These are phyloP conservation scores for Bubo blakistoni DNA, from an alignment of 2,113 vertebrate species.

Conservation along the genomic window DNA sequence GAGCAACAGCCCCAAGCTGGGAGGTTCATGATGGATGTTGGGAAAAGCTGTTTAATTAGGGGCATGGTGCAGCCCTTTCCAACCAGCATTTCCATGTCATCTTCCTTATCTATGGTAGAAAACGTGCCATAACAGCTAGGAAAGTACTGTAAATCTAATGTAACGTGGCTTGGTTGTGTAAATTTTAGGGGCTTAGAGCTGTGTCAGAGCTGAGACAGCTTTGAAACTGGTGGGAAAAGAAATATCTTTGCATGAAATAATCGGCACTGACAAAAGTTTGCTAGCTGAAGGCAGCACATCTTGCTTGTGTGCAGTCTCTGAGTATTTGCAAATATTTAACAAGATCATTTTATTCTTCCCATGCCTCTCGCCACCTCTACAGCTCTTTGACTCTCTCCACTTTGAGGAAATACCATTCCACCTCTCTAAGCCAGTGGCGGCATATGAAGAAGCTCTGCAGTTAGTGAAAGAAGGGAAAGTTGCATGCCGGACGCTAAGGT, in stretches of 20 bases:
- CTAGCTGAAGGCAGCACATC: not conserved
- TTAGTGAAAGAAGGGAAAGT: conserved; percentile 83
- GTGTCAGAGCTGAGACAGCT: not conserved
- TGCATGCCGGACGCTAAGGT: conserved; percentile 86
- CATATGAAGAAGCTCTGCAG: conserved; percentile 89
- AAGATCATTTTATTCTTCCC: not conserved
- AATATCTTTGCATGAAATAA: not conserved
- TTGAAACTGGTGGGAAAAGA: not conserved
- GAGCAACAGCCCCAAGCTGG: not conserved
- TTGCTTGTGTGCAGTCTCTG: not conserved
- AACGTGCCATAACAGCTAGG: not conserved
- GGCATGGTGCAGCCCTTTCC: not conserved
- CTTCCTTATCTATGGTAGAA: not conserved
- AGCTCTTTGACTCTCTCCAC: conserved; percentile 88
- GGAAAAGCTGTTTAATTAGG: not conserved
- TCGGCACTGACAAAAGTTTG: not conserved
- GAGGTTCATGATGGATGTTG: not conserved
- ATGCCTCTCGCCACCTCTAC: not conserved
- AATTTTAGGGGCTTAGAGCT: not conserved
- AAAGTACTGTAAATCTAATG: not conserved
- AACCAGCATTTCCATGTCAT: not conserved
- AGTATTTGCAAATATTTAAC: not conserved
- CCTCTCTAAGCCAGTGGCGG: conserved; percentile 82
- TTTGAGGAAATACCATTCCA: conserved; percentile 75
- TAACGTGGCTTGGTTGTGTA: not conserved